Base-by-base conservation (phyloP, 2,888 invertebrate species). In the Hesperia comma region DNA sequence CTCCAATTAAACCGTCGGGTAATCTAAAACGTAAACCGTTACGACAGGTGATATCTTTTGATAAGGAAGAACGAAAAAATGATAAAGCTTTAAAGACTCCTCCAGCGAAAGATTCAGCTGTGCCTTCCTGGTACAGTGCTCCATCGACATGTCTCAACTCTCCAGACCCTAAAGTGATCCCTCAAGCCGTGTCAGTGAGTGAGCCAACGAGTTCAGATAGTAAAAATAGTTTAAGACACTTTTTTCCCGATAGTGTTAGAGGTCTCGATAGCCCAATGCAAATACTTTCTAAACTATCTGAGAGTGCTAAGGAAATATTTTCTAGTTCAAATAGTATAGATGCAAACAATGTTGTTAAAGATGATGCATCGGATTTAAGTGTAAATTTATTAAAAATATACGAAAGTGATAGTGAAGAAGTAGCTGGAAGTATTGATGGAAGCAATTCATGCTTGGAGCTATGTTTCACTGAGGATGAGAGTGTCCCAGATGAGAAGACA, bases 61-160 rank as follows among this genome's bases (percentile, higher is more conserved):
- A 93, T 71, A 91, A 90, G 80, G 83, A 75, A 73, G 90, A 90
- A 49, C 2, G n/a, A 6, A 66, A 54, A 17, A 58, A 37, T 43
- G 81, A 84, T 58, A 83, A 74, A 61, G 79, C 76, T 68, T 19
- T 32, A n/a, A 61, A 61, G 3, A 46, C 37, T 21, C 78, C 77
- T 43, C 68, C 75, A 8, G 70, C 74, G 32, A 79, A 82, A 51
- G 76, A 75, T 64, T 68, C 71, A 15, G 79, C 81, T 63, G 82
- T 83, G 19, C 79, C 82, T 0, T 75, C 75, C 33, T 94, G 94
- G 77, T 90, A 88, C 49, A 95, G 95, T 80, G 94, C 95, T 32
- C 94, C 95, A 5, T 90, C 95, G 0, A 94, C 95, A 15, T 94
- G 94, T 73, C 87, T 95, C 1, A 95, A 93, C 77, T 95, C 95